Evolutionary conservation across 2,888 invertebrate species (phyloP), one percentile per base, ranked within the genome.

Genomic region (Trypoxylon attenuatum): DNA sequence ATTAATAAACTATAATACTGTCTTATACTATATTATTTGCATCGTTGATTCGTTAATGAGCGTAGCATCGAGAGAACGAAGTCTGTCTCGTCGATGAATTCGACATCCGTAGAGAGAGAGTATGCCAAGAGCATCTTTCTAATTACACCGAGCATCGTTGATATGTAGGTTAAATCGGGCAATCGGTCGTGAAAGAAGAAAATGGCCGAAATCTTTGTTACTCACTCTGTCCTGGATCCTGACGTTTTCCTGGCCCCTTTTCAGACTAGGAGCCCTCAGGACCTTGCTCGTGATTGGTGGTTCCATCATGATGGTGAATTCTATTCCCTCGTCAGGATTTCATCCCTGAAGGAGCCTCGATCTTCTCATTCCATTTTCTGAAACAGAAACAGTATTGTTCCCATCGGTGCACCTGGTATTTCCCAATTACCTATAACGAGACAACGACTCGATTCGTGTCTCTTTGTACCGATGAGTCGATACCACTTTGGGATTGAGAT

Each of bases 161-260:
- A 33, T 13, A 33, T 10, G 33, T 33, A 13, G 10, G 13, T 13
- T 3, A 33, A 8, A 3, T 13, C 6, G 33, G n/a, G 5, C 13
- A 33, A 33, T 27, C 27, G 5, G 27, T 27, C 27, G 33, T 10
- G 33, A 33, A 33, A 13, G 13, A 4, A 13, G 33, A 33, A 33
- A 43, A 63, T 5, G 47, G 16, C 43, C 8, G 10, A 4, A 2
- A 5, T 22, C 13, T 21, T 19, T 38, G 33, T 38, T 39, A 91
- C 94, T 93, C 78, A 94, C 94, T 91, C 94, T 90, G 88, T 94
- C 93, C 49, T 92, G 90, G 62, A 94, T 92, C 58, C 93, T 91
- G 76, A 93, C 92, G 82, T 94, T 94, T 84, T 91, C 91, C 86
- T 93, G 94, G 73, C 94, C 94, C 82, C 94, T 90, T 82, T 94